A percentile compares a stretch with the other conserved stretches of the same genome.
phyloP scores from a whole-genome alignment of 2,888 invertebrate species.

The Agriopis aurantiaria region DNA sequence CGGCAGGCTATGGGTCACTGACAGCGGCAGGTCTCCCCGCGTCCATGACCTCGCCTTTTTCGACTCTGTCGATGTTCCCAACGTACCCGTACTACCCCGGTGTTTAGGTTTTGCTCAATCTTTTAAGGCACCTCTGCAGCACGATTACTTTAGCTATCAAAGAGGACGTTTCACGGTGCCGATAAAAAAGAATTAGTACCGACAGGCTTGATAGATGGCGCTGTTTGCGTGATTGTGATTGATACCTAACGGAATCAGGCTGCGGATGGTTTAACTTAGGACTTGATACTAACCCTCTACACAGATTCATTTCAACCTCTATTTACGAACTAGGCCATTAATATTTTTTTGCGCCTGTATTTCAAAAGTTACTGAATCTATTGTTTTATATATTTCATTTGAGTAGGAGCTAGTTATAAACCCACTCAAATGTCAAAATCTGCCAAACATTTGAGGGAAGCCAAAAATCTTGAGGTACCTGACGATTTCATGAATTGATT shows the following conservation, averaged over 20 bases:
- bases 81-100: conserved; percentile 65
- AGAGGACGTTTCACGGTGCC: not conserved
- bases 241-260: not conserved
- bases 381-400: too few species aligned
- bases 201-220: too few species aligned
- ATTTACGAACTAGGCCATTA: too few species aligned
- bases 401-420: too few species aligned
- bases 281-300: not conserved
- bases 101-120: conserved; percentile 31
- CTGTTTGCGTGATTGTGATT: not conserved
- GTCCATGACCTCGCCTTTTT: conserved; percentile 63
- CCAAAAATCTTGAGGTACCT: conserved; percentile 18
- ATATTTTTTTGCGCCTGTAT: too few species aligned
- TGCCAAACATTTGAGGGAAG: conserved; percentile 6
- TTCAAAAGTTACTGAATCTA: too few species aligned
- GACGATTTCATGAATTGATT: conserved; percentile 4
- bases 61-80: conserved; percentile 72
- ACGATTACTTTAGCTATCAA: not conserved
- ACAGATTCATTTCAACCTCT: not conserved
- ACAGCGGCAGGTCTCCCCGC: conserved; percentile 67
- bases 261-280: not conserved
- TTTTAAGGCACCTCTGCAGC: not conserved
- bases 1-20: conserved; percentile 70
- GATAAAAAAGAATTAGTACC: not conserved
- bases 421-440: not conserved